Percentiles rank a stretch among this genome's conserved stretches.
These are phyloP conservation scores for Drosophila neocordata DNA, from an alignment of 1,140 invertebrate genomes.

Conservation along the genomic window DNA sequence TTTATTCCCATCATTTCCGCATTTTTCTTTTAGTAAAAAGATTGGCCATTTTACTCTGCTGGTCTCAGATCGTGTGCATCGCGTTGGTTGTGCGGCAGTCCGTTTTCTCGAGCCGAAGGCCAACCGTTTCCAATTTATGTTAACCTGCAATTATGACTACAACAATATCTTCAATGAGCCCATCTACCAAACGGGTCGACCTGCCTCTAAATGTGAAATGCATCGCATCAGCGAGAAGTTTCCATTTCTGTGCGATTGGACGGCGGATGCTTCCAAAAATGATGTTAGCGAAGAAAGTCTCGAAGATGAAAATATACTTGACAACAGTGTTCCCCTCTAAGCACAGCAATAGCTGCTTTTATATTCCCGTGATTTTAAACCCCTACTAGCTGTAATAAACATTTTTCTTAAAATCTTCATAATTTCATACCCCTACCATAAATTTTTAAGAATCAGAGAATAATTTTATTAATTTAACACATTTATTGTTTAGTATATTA, in stretches of 20 bases:
- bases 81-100: slow-evolving; percentile 71
- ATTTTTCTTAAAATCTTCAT: neutral
- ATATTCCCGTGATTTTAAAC: neutral
- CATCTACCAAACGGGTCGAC: slow-evolving; percentile 57
- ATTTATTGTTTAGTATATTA: slow-evolving; percentile 2
- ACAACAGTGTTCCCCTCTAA: slow-evolving; percentile 55
- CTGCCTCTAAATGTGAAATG: slow-evolving; percentile 58
- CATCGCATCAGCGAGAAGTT: slow-evolving; percentile 56
- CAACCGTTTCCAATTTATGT: slow-evolving; percentile 56
- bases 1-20: neutral
- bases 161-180: slow-evolving; percentile 67
- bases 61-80: slow-evolving; percentile 66
- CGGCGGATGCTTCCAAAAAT: slow-evolving; percentile 25
- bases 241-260: slow-evolving; percentile 66
- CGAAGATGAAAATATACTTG: slow-evolving; percentile 46
- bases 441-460: neutral
- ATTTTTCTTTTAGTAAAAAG: slow-evolving; percentile 50
- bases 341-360: neutral
- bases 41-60: slow-evolving; percentile 74
- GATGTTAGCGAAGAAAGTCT: slow-evolving; percentile 50
- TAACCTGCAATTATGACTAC: slow-evolving; percentile 78
- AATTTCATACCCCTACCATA: neutral
- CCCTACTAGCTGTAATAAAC: neutral
- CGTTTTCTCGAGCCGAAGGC: slow-evolving; percentile 42
- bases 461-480: neutral